Conservation (phyloP, 2,888 invertebrate genomes). For the Emmelina monodactyla region DNA sequence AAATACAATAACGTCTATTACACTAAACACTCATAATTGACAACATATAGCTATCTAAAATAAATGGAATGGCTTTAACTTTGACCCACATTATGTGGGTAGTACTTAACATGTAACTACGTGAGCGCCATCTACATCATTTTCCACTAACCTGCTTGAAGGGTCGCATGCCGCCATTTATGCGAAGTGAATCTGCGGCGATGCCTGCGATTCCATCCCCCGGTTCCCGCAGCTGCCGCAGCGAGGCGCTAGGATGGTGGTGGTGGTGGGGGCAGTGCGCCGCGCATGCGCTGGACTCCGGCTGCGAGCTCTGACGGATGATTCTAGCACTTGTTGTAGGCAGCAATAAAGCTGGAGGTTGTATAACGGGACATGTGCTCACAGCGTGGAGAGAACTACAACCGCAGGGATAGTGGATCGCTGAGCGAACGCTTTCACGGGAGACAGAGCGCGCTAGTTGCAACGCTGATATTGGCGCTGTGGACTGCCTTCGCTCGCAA, state of each 20-base stretch:
- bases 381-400: slow-evolving; percentile 60
- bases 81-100: too few relatives aligned
- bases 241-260: slow-evolving; percentile 81
- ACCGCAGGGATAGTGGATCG: slow-evolving; percentile 71
- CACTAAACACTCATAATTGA: too few relatives aligned
- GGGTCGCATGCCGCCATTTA: slow-evolving; percentile 95
- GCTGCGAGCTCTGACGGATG: slow-evolving; percentile 88
- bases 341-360: slow-evolving; percentile 76
- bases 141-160: slow-evolving; percentile 85
- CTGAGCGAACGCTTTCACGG: slow-evolving; percentile 80
- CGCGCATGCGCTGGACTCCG: slow-evolving; percentile 76
- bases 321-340: slow-evolving; percentile 80
- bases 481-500: slow-evolving; percentile 83
- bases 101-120: too few relatives aligned
- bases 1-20: too few relatives aligned
- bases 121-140: slow-evolving; percentile 46
- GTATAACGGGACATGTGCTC: slow-evolving; percentile 72
- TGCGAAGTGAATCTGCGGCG: slow-evolving; percentile 92
- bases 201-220: slow-evolving; percentile 92
- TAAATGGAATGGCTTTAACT: too few relatives aligned
- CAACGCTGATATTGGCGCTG: slow-evolving; percentile 76
- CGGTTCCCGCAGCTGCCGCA: slow-evolving; percentile 84
- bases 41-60: too few relatives aligned
- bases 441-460: slow-evolving; percentile 87
- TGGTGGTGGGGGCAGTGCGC: slow-evolving; percentile 72